Percentiles rank a stretch among this genome's conserved stretches.
phyloP scores from a whole-genome alignment of 2,113 vertebrate genomes.

The Clupea harengus region DNA sequence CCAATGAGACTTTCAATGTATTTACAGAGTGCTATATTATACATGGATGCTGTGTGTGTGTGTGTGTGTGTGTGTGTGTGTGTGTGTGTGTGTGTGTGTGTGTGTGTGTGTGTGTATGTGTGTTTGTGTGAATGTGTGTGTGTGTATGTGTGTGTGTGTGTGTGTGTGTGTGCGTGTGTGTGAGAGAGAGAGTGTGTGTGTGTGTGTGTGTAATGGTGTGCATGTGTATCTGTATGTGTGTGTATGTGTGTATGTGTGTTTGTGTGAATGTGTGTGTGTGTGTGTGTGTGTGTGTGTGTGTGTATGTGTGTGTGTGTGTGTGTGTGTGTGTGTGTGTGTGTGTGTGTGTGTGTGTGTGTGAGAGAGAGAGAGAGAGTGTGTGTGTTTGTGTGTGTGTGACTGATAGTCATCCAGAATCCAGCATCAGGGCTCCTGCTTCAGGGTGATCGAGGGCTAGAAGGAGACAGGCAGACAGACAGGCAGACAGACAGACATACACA shows the following conservation, averaged over 20 bases:
- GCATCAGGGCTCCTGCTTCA: conserved; percentile 59
- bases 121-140: background rate
- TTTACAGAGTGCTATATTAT: too few species aligned
- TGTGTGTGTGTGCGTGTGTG: background rate
- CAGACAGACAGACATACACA: too few species aligned
- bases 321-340: background rate
- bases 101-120: too few species aligned
- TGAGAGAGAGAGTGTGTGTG: background rate
- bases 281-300: background rate
- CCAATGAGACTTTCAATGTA: too few species aligned
- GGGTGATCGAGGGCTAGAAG: conserved; percentile 64
- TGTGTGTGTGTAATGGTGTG: background rate
- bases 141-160: background rate
- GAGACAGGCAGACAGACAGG: background rate
- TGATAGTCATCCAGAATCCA: background rate
- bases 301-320: background rate
- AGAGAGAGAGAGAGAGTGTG: background rate
- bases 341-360: conserved; percentile 11
- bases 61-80: background rate
- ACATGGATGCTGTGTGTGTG: too few species aligned
- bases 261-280: conserved; percentile 1
- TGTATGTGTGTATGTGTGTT: background rate
- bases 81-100: too few species aligned
- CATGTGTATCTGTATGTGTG: background rate
- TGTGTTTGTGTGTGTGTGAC: background rate